Conservation (phyloP, 2,888 invertebrate genomes). For the Unio pictorum region DNA sequence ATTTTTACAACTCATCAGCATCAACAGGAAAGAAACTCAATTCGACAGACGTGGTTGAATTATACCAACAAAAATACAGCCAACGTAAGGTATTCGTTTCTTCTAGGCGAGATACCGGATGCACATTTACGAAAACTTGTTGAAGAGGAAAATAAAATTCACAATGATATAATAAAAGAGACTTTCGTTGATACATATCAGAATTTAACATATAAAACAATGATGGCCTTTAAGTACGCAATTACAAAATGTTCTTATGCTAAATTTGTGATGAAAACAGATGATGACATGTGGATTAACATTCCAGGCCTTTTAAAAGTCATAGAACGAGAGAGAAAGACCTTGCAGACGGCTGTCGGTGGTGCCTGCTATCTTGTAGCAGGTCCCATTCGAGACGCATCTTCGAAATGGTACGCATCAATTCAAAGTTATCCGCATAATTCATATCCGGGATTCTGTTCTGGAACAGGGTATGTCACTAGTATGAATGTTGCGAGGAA, state of each 20-base stretch:
- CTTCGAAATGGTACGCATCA: constrained; percentile 58
- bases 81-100: constrained; percentile 28
- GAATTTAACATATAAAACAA: constrained; percentile 33
- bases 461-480: constrained; percentile 56
- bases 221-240: constrained; percentile 33
- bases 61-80: constrained; percentile 18
- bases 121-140: constrained; percentile 5
- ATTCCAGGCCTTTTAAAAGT: constrained; percentile 22
- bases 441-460: constrained; percentile 56
- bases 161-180: constrained; percentile 26
- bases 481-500: constrained; percentile 38
- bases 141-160: constrained; percentile 15
- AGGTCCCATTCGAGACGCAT: constrained; percentile 37
- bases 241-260: constrained; percentile 19
- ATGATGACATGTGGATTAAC: constrained; percentile 34
- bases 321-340: constrained; percentile 4
- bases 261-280: constrained; percentile 31
- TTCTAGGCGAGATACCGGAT: constrained; percentile 21
- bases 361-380: constrained; percentile 35
- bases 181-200: constrained; percentile 30
- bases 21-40: constrained; percentile 13
- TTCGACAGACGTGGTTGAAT: constrained; percentile 37
- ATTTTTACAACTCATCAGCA: constrained; percentile 21
- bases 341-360: constrained; percentile 29
- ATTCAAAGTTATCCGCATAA: constrained; percentile 38